These are phyloP conservation scores for Hypotaenidia okinawae DNA, from an alignment of 2,797 vertebrate genomes.

Conservation along the genomic window DNA sequence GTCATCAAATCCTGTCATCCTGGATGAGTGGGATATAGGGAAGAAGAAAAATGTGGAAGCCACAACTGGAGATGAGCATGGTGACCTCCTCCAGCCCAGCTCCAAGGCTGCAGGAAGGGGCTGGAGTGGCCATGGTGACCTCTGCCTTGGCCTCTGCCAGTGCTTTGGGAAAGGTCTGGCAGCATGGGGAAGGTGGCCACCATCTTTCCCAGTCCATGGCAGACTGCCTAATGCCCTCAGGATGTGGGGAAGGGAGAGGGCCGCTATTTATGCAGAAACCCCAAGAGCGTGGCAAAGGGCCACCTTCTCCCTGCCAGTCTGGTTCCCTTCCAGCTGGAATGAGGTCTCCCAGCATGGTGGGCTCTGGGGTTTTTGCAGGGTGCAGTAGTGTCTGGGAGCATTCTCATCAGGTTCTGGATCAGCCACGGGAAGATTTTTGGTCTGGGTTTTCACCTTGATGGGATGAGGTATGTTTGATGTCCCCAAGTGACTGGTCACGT, in stretches of 20 bases:
- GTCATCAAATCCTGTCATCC: neutral
- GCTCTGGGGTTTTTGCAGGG: neutral
- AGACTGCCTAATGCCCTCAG: neutral
- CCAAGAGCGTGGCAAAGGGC: neutral
- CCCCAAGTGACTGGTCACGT: neutral
- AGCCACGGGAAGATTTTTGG: neutral
- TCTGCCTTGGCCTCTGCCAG: neutral
- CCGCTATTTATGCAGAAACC: neutral
- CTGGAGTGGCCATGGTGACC: neutral
- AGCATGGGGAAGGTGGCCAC: neutral
- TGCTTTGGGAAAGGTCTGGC: neutral
- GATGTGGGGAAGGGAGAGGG: neutral
- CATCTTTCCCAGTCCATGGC: neutral
- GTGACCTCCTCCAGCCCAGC: neutral
- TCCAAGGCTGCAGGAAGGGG: rapidly evolving
- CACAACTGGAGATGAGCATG: rapidly evolving
- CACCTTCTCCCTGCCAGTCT: neutral
- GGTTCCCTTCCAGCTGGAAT: neutral
- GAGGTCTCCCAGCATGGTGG: neutral
- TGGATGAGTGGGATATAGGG: neutral
- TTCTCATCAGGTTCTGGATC: neutral
- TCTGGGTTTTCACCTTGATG: neutral
- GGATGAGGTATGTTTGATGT: neutral
- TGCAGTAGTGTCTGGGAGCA: neutral
- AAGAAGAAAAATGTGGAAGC: neutral